Conservation (phyloP, 2,888 invertebrate species). For the Epistrophe eligans region DNA sequence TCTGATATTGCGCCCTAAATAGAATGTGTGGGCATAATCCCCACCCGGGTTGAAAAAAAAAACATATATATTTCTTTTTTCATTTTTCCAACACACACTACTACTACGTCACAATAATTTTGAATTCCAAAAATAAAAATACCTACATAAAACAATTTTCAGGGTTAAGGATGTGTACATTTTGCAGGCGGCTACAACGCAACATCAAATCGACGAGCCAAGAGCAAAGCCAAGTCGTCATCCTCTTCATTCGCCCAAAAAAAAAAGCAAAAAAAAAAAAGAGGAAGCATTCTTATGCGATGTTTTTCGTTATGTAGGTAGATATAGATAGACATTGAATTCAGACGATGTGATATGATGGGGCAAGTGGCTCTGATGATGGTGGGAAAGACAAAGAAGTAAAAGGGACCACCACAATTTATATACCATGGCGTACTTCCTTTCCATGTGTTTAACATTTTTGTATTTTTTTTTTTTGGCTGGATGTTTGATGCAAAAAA, state of each 20-base stretch:
- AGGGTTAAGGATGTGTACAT: conserved; percentile 74
- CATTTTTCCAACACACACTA: conserved; percentile 7
- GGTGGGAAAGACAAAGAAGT: background rate
- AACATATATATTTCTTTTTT: background rate
- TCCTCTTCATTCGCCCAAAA: background rate
- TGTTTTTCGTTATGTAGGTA: conserved; percentile 1
- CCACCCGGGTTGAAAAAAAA: conserved; percentile 12
- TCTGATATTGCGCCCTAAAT: conserved; percentile 5
- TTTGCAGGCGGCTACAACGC: conserved; percentile 47
- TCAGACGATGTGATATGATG: background rate
- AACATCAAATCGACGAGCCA: background rate
- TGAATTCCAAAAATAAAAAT: conserved; percentile 65
- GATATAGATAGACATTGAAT: conserved; percentile 38
- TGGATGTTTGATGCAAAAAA: conserved; percentile 11
- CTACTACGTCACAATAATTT: conserved; percentile 22
- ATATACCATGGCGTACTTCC: conserved; percentile 45
- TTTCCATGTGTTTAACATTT: conserved; percentile 16
- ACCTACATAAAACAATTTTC: conserved; percentile 52
- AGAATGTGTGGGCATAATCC: conserved; percentile 6
- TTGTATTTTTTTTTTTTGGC: background rate
- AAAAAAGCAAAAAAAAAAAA: no score
- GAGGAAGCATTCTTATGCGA: conserved; percentile 12
- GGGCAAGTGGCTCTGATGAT: conserved; percentile 2
- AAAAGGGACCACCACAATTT: conserved; percentile 4
- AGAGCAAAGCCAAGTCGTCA: background rate